A percentile compares a stretch with the other conserved stretches of the same genome.
These are phyloP conservation scores for Heliconius charithonia DNA, from an alignment of 2,888 invertebrate species.

Conservation along the genomic window DNA sequence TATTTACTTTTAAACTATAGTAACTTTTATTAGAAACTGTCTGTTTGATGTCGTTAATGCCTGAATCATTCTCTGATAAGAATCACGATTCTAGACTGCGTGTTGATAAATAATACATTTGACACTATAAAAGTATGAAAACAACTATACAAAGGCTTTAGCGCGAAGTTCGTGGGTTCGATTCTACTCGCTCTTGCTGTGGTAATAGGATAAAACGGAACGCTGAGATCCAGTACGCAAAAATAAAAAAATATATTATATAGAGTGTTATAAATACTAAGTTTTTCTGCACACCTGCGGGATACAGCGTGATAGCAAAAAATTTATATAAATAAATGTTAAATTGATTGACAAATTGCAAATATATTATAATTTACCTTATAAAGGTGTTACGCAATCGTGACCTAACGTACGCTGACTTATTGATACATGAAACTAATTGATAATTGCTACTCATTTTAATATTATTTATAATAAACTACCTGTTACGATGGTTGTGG, in stretches of 20 bases:
- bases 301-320: not conserved
- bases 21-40: not conserved
- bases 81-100: not conserved
- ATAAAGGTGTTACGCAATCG: slow-evolving; percentile 11
- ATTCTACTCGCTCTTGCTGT: not conserved
- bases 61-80: slow-evolving; percentile 11
- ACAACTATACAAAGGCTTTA: not conserved
- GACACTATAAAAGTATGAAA: not conserved
- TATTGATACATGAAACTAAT: slow-evolving; percentile 7
- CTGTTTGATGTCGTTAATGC: not conserved
- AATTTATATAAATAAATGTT: not conserved
- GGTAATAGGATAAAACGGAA: not conserved
- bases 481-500: not conserved
- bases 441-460: not conserved
- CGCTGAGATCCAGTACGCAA: too few species aligned
- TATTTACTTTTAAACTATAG: not conserved
- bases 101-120: not conserved
- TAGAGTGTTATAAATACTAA: too few species aligned
- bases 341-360: not conserved
- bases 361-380: slow-evolving; percentile 13
- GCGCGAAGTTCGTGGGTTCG: too few species aligned
- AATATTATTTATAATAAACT: not conserved
- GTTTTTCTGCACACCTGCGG: not conserved
- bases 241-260: too few species aligned
- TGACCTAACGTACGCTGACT: slow-evolving; percentile 22